Evolutionary conservation across 2,113 vertebrate genomes (phyloP).

Genomic region (Saccopteryx bilineata): DNA sequence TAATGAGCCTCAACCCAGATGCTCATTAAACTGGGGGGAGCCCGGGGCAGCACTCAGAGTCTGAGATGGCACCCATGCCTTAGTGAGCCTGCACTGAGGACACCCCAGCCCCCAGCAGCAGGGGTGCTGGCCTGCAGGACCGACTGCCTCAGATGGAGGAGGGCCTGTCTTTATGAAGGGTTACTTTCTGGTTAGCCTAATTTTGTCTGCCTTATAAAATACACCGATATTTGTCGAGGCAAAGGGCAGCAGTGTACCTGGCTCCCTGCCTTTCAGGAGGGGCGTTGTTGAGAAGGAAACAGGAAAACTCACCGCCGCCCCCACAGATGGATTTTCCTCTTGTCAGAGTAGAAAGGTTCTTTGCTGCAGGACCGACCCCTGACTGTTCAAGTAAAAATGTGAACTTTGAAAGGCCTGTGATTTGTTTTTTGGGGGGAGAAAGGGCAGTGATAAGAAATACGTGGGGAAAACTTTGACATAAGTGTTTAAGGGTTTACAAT

Average conservation of each 20-base stretch:
- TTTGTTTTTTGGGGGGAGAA: neutral
- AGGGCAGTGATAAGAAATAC: neutral
- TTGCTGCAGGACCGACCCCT: neutral
- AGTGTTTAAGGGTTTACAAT: neutral
- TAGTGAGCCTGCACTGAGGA: accelerated
- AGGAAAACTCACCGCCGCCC: neutral
- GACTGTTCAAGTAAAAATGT: neutral
- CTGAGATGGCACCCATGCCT: neutral
- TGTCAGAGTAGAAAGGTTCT: neutral
- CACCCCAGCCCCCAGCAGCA: neutral
- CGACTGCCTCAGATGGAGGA: neutral
- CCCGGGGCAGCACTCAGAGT: accelerated
- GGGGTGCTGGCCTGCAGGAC: neutral
- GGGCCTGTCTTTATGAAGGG: conserved; percentile 34
- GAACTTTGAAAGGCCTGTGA: neutral
- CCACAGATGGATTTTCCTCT: accelerated
- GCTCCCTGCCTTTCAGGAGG: neutral
- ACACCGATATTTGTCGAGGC: neutral
- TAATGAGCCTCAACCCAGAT: neutral
- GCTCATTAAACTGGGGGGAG: neutral
- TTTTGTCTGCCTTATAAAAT: conserved; percentile 43
- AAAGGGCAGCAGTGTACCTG: neutral
- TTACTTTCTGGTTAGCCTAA: conserved; percentile 42
- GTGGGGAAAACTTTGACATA: neutral
- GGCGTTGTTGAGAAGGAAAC: neutral